Evolutionary conservation across 2,113 vertebrate species (phyloP).

Genomic region (Chitala chitala): DNA sequence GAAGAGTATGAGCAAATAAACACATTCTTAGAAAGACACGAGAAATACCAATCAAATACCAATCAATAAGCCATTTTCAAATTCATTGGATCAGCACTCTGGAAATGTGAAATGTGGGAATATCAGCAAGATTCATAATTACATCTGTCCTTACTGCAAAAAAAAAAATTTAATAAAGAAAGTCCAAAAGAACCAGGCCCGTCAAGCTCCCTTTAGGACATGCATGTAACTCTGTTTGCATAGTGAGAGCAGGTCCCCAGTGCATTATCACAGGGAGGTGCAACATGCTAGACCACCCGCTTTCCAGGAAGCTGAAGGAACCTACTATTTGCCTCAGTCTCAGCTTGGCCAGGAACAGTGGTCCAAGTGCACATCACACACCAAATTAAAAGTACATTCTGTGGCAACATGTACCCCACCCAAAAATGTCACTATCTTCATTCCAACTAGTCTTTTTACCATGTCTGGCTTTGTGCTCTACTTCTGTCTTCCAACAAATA

Average conservation of each 20-base stretch:
- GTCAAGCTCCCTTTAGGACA: no score
- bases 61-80: conserved; percentile 24
- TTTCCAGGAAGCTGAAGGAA: background rate
- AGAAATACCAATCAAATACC: conserved; percentile 21
- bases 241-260: no score
- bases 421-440: no score
- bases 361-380: conserved; percentile 11
- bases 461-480: no score
- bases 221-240: no score
- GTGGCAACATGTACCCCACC: no score
- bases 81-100: conserved; percentile 29
- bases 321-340: conserved; percentile 1
- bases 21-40: conserved; percentile 65
- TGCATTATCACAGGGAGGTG: conserved; percentile 38
- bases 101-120: conserved; percentile 39
- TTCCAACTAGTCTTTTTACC: no score
- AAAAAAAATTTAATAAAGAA: conserved; percentile 26
- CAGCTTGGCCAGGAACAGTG: conserved; percentile 3
- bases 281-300: background rate
- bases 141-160: conserved; percentile 63
- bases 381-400: background rate
- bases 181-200: background rate
- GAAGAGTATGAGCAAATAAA: conserved; percentile 60
- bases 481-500: no score
- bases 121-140: conserved; percentile 63